These are phyloP conservation scores for Thymelicus sylvestris DNA, from an alignment of 2,888 invertebrate genomes.

Conservation along the genomic window DNA sequence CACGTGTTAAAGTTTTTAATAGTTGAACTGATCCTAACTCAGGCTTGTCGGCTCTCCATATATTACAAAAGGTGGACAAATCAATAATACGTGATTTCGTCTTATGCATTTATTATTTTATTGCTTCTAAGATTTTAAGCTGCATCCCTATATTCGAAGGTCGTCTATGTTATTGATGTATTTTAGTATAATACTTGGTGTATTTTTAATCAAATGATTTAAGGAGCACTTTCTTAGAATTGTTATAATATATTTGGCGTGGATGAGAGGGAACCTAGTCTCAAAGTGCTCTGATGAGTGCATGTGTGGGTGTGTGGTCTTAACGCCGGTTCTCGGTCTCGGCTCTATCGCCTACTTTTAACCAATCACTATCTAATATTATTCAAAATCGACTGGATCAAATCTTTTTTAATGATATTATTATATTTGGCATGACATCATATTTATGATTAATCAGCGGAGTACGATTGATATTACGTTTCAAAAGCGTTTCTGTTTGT, in stretches of 20 bases:
- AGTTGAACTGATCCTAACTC: neutral
- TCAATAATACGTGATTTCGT: constrained; percentile 1
- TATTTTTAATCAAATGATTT: neutral
- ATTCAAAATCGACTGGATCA: constrained; percentile 15
- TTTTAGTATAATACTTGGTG: neutral
- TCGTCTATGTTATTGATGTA: neutral
- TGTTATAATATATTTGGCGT: neutral
- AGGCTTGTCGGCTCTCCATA: neutral
- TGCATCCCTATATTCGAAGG: neutral
- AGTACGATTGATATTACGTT: neutral
- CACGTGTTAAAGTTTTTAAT: too few relatives aligned
- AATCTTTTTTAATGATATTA: neutral
- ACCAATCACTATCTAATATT: neutral
- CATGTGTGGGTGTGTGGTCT: neutral
- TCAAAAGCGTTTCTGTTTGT: neutral
- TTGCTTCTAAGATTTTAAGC: constrained; percentile 6
- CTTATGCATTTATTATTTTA: constrained; percentile 21
- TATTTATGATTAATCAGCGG: neutral
- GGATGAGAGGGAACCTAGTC: neutral
- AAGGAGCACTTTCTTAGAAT: neutral
- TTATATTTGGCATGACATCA: neutral
- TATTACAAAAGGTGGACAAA: neutral
- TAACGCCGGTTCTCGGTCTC: constrained; percentile 1
- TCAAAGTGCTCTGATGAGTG: neutral
- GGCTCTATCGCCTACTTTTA: neutral